Conservation (phyloP, 2,113 vertebrate genomes). For the Monarcha castaneiventris region DNA sequence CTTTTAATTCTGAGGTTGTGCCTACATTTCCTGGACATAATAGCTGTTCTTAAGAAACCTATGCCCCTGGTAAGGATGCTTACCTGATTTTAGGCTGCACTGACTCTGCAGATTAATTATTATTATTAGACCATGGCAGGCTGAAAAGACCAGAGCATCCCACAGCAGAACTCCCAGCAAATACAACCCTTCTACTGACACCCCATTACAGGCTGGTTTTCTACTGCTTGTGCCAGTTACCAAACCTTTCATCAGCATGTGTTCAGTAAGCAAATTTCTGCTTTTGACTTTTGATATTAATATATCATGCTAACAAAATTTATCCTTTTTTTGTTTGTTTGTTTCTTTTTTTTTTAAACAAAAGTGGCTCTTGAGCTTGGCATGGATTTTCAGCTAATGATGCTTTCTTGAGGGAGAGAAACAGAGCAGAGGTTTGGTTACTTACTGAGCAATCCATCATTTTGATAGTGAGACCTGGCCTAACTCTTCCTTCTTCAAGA, state of each 20-base stretch:
- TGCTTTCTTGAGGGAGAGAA: neutral
- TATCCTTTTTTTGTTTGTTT: neutral
- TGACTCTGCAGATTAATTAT: slow-evolving; percentile 3
- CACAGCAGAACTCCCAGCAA: neutral
- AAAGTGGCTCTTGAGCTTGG: neutral
- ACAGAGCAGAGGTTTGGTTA: neutral
- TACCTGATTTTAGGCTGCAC: neutral
- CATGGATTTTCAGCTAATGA: slow-evolving; percentile 10
- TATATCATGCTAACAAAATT: neutral
- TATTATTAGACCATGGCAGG: neutral
- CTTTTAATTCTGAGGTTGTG: neutral
- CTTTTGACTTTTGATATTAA: neutral
- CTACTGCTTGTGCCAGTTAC: neutral
- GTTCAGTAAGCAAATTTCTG: accelerated
- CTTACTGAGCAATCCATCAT: slow-evolving; percentile 14
- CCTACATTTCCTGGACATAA: neutral
- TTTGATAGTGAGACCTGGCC: slow-evolving; percentile 32
- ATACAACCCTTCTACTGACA: neutral
- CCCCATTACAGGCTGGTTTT: neutral
- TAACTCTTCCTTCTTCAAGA: slow-evolving; percentile 27
- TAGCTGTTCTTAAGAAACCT: neutral
- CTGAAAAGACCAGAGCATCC: neutral
- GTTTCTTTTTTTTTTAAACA: neutral
- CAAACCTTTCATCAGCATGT: neutral
- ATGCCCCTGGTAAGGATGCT: neutral